phyloP scores from a whole-genome alignment of 2,888 invertebrate genomes.

The Drosophila niveifrons region DNA sequence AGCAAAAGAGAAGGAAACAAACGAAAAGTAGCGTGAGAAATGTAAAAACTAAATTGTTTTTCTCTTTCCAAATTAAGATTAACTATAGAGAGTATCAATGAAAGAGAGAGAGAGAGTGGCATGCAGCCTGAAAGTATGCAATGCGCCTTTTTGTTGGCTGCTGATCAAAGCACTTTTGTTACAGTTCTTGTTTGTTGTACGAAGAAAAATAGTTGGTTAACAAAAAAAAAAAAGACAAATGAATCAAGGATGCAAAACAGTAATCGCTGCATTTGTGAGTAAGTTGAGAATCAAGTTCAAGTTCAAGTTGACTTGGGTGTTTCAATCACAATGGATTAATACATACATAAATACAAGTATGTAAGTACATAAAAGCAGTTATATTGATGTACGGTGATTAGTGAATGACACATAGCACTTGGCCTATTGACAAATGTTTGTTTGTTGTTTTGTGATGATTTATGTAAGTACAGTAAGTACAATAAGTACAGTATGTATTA shows the following conservation, averaged over 20 bases:
- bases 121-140: slow-evolving; percentile 59
- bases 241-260: slow-evolving; percentile 53
- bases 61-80: slow-evolving; percentile 5
- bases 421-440: slow-evolving; percentile 30
- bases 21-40: slow-evolving; percentile 43
- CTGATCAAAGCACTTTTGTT: slow-evolving; percentile 36
- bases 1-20: slow-evolving; percentile 47
- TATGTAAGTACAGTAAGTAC: slow-evolving; percentile 15
- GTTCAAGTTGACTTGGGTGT: slow-evolving; percentile 41
- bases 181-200: slow-evolving; percentile 5
- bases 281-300: slow-evolving; percentile 25
- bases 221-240: slow-evolving; percentile 19
- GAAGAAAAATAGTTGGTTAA: slow-evolving; percentile 45
- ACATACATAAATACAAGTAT: slow-evolving; percentile 40
- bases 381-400: slow-evolving; percentile 42
- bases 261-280: slow-evolving; percentile 42
- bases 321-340: slow-evolving; percentile 45
- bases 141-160: slow-evolving; percentile 34
- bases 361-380: slow-evolving; percentile 52
- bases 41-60: slow-evolving; percentile 1
- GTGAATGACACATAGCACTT: slow-evolving; percentile 52
- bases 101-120: slow-evolving; percentile 45
- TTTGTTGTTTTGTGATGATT: slow-evolving; percentile 23
- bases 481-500: slow-evolving; percentile 18
- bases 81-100: slow-evolving; percentile 20